These are phyloP conservation scores for Zelleria hepariella DNA, from an alignment of 2,888 invertebrate genomes.

Conservation along the genomic window DNA sequence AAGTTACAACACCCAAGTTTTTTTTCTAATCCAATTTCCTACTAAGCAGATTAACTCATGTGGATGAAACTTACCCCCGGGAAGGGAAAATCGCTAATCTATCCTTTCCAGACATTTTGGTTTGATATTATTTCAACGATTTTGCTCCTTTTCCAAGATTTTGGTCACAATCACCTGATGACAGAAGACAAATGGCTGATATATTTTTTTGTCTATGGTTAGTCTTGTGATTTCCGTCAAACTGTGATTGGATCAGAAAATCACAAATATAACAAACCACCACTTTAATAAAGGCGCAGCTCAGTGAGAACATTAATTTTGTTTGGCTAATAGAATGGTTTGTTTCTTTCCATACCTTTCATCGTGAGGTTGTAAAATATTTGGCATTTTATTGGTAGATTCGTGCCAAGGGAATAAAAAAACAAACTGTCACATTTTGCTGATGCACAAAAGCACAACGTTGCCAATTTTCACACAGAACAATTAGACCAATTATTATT, in stretches of 20 bases:
- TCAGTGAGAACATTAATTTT: too few species aligned
- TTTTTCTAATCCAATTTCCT: background rate
- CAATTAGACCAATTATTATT: too few species aligned
- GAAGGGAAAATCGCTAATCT: slow-evolving; percentile 93
- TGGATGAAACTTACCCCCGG: slow-evolving; percentile 82
- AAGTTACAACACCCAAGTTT: slow-evolving; percentile 7
- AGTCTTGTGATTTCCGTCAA: slow-evolving; percentile 54
- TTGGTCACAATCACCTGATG: slow-evolving; percentile 66
- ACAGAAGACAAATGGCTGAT: slow-evolving; percentile 58
- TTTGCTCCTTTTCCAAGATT: slow-evolving; percentile 50
- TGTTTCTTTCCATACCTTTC: too few species aligned
- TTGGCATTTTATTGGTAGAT: background rate
- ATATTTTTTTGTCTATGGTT: slow-evolving; percentile 57
- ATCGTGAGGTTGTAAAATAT: too few species aligned
- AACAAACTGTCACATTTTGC: background rate
- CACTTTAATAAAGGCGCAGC: too few species aligned
- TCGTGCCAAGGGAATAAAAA: background rate
- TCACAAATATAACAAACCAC: background rate
- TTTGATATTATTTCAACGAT: slow-evolving; percentile 37
- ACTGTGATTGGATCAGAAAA: background rate
- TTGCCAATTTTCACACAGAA: too few species aligned
- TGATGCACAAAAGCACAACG: too few species aligned
- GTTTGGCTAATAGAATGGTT: too few species aligned
- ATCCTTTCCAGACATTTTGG: slow-evolving; percentile 89
- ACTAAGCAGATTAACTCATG: background rate